These are phyloP conservation scores for Mellilla xanthometata DNA, from an alignment of 2,888 invertebrate species.

Conservation along the genomic window DNA sequence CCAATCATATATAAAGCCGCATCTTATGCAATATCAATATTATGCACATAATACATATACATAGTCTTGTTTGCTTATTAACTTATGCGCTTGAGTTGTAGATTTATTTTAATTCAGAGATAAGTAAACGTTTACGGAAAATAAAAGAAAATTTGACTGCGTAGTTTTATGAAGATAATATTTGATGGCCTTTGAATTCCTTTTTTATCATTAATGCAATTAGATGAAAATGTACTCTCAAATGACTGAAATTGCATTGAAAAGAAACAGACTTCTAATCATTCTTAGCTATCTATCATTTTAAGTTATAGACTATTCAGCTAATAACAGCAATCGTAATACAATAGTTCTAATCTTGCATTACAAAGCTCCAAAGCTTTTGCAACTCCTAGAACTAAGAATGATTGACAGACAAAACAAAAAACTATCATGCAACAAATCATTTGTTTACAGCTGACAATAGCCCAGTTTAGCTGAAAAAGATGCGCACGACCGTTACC, in stretches of 20 bases:
- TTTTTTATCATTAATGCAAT: too few relatives aligned
- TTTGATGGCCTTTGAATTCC: too few relatives aligned
- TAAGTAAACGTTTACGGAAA: too few relatives aligned
- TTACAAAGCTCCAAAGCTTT: neutral
- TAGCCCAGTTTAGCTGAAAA: conserved; percentile 15
- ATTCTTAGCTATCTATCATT: too few relatives aligned
- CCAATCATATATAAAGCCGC: conserved; percentile 71
- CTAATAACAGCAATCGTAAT: neutral
- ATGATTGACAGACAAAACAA: conserved; percentile 5
- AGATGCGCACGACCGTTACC: conserved; percentile 26
- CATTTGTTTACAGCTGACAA: conserved; percentile 4
- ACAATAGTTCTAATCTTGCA: neutral
- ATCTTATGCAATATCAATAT: conserved; percentile 68
- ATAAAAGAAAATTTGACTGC: too few relatives aligned
- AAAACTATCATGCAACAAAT: neutral
- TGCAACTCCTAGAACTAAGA: neutral
- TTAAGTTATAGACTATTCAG: too few relatives aligned
- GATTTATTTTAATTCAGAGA: too few relatives aligned
- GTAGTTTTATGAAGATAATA: too few relatives aligned
- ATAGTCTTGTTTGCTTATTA: conserved; percentile 37
- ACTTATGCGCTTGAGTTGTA: conserved; percentile 6
- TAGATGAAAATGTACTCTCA: too few relatives aligned
- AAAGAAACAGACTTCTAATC: too few relatives aligned
- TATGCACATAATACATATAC: conserved; percentile 42
- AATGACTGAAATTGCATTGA: too few relatives aligned